A percentile compares a stretch with the other conserved stretches of the same genome.
Evolutionary conservation across 2,113 vertebrate species (phyloP).

Genomic region (Chaetops frenatus): DNA sequence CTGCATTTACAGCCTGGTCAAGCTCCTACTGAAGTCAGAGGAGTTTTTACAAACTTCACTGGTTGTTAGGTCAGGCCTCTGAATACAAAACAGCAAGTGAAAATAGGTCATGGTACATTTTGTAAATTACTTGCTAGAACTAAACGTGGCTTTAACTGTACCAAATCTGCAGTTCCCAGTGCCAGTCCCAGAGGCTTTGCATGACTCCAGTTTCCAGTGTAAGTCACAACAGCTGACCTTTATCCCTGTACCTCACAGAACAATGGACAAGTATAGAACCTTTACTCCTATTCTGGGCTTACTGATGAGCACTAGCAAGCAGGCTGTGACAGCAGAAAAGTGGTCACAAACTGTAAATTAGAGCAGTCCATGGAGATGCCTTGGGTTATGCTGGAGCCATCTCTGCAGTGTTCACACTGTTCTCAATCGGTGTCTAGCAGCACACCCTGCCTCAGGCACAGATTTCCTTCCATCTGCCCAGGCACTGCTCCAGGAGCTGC

Average conservation of each 20-base stretch:
- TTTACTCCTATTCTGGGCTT: background rate
- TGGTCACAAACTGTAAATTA: background rate
- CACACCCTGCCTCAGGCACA: background rate
- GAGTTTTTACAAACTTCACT: background rate
- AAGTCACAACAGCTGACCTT: background rate
- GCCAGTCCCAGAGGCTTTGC: background rate
- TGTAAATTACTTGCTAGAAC: background rate
- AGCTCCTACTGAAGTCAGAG: background rate
- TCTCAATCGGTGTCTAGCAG: background rate
- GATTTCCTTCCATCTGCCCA: background rate
- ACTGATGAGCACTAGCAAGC: background rate
- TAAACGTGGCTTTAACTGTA: background rate
- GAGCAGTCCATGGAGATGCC: background rate
- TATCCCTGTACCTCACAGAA: background rate
- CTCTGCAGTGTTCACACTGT: background rate
- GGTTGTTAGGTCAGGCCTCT: background rate
- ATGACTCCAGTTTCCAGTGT: background rate
- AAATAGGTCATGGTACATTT: background rate
- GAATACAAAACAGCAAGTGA: background rate
- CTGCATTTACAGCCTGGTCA: background rate
- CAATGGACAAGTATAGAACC: background rate
- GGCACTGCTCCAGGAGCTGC: background rate
- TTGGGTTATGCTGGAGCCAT: background rate
- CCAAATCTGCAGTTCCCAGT: background rate
- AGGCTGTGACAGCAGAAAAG: background rate